Base-by-base conservation (phyloP, 2,797 vertebrate species). In the Platyrinchus mystaceus region DNA sequence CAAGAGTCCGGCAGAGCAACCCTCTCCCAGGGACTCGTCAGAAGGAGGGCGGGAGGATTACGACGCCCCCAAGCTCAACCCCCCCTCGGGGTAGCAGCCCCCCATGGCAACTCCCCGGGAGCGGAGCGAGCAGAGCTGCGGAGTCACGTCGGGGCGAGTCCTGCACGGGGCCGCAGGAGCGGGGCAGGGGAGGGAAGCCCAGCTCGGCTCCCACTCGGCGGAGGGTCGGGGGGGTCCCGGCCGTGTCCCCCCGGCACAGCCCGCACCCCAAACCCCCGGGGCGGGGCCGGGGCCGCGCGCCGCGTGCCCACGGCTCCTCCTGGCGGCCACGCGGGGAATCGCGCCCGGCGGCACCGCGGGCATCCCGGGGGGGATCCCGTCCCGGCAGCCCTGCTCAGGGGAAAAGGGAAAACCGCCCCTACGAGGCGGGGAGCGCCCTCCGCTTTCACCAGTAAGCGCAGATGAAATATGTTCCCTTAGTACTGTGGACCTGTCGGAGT, bases 371-470 rank as follows among this genome's bases (percentile, higher is more conserved):
- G 21, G 14, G 1, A 6, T 14, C 41, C 14, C 17, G 44, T 32
- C 32, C 8, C 1, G 11, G 24, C 24, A 26, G 64, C 41, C 28
- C 46, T 5, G 2, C 18, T 39, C n/a, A 1, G 2, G 36, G 23
- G 36, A 24, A n/a, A 47, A n/a, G 16, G 11, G 34, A 64, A 56
- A 46, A 13, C 2, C 1, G 2, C 2, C 64, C 49, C 64, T 21
- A 0, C 14, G 2, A 11, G 36, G 30, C n/a, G 30, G 1, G 8
- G 27, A 43, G 16, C 34, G 9, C 8, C 10, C 21, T 36, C 52
- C 2, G 0, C 21, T 14, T n/a, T 7, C 41, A 10, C 6, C 0
- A 6, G 0, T 53, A 30, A 26, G 41, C 20, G 39, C n/a, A 5
- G 39, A 10, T 2, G 9, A 59, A 44, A 26, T 10, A 28, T 6